Evolutionary conservation across 2,888 invertebrate genomes (phyloP).

Genomic region (Aspidapion aeneum): DNA sequence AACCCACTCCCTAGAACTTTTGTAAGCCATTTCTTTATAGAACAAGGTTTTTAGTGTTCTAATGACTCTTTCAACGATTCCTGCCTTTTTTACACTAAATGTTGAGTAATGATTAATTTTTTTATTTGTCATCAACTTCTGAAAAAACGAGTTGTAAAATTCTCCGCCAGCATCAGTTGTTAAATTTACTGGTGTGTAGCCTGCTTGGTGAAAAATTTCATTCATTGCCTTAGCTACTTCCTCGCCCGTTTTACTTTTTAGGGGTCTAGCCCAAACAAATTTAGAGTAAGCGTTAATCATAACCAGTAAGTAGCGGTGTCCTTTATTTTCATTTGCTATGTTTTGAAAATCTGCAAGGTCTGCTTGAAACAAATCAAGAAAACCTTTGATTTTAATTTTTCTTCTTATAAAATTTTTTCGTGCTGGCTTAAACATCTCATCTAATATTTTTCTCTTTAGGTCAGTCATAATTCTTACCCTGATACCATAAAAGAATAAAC

Average conservation of each 20-base stretch:
- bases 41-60: not conserved
- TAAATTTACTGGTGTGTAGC: not conserved
- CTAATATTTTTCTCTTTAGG: too few species aligned
- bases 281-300: not conserved
- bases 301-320: not conserved
- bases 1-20: not conserved
- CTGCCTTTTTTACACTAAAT: not conserved
- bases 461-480: too few species aligned
- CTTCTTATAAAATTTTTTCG: not conserved
- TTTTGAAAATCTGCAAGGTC: not conserved
- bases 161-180: not conserved
- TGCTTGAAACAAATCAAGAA: not conserved
- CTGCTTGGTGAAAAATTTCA: not conserved
- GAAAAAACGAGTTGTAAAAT: not conserved
- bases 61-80: not conserved
- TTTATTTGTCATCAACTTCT: not conserved
- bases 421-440: not conserved
- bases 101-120: not conserved
- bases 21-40: not conserved
- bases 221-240: not conserved
- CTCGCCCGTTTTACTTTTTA: not conserved
- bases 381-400: not conserved
- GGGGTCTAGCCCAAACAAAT: not conserved
- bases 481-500: too few species aligned
- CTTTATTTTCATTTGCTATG: not conserved